Evolutionary conservation across 2,888 invertebrate genomes (phyloP), one percentile per base, ranked within the genome.

Genomic region (Tridacna crocea): DNA sequence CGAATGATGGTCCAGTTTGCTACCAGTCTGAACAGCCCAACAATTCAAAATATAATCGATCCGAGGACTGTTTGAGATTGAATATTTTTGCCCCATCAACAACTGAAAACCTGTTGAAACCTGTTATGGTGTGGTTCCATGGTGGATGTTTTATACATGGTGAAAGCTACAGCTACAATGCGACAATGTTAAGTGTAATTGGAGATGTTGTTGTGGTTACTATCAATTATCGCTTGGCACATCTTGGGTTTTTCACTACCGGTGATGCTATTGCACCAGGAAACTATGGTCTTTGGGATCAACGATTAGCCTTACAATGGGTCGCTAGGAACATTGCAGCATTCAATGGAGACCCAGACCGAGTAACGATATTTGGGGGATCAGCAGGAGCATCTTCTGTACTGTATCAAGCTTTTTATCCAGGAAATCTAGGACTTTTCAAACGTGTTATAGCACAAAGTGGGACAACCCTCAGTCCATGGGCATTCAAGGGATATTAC

Each of bases 371-470:
- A 73, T 98, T 98, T 94, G 99, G 98, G 19, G 98, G 98, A 95
- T 98, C 98, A 77, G 98, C 98, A 51, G 98, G 99, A 10, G 98
- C 98, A 2, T 98, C 97, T 22, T 97, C 98, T 47, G 98, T 98
- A 15, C 97, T 97, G 55, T 93, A 95, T 22, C 95, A 95, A 89
- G 88, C 95, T 65, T 96, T 99, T 89, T 98, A 98, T 0, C 98
- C 98, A 0, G 97, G 97, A 61, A 98, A 98, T 87, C 96, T 96
- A 89, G 97, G 97, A 2, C 95, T 98, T 79, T 94, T 95, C 76
- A 85, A 90, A 55, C 96, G 98, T 94, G 98, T 98, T 6, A 98
- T 98, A 89, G 96, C 98, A 96, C 97, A 99, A 94, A 98, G 98
- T 48, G 98, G 98, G 8, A 96, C 97, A 46, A 97, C 98, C 0